Evolutionary conservation across 2,888 invertebrate species (phyloP).

Genomic region (Candidula unifasciata): DNA sequence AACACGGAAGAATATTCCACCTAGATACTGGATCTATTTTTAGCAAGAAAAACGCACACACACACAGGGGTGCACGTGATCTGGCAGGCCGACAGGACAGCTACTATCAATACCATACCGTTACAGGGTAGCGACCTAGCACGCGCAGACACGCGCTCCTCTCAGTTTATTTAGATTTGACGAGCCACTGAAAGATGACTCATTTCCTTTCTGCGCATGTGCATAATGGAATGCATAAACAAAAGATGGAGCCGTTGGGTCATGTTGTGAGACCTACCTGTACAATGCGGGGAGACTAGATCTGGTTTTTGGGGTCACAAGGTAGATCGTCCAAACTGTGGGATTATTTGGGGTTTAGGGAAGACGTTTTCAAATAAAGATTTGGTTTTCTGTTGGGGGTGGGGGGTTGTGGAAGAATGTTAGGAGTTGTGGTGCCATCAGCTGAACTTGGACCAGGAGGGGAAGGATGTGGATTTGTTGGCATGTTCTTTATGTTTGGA

Average conservation of each 20-base stretch:
- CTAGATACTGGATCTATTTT: constrained; percentile 33
- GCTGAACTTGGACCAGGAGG: too few relatives aligned
- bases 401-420: too few relatives aligned
- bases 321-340: too few relatives aligned
- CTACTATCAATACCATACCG: constrained; percentile 40
- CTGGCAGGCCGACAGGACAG: neutral
- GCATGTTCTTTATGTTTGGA: too few relatives aligned
- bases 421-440: too few relatives aligned
- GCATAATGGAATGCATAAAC: constrained; percentile 36
- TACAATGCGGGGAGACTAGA: too few relatives aligned
- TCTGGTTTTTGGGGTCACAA: too few relatives aligned
- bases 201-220: constrained; percentile 14
- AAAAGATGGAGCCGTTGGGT: neutral
- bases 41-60: constrained; percentile 38
- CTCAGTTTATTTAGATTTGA: constrained; percentile 32
- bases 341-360: too few relatives aligned
- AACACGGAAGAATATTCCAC: neutral
- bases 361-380: too few relatives aligned
- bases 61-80: neutral
- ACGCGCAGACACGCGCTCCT: constrained; percentile 6
- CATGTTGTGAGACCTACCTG: neutral
- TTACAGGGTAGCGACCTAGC: constrained; percentile 17
- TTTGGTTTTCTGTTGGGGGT: too few relatives aligned
- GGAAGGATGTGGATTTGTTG: too few relatives aligned
- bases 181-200: constrained; percentile 22